phyloP scores from a whole-genome alignment of 1,140 invertebrate genomes.

The Drosophila orena region DNA sequence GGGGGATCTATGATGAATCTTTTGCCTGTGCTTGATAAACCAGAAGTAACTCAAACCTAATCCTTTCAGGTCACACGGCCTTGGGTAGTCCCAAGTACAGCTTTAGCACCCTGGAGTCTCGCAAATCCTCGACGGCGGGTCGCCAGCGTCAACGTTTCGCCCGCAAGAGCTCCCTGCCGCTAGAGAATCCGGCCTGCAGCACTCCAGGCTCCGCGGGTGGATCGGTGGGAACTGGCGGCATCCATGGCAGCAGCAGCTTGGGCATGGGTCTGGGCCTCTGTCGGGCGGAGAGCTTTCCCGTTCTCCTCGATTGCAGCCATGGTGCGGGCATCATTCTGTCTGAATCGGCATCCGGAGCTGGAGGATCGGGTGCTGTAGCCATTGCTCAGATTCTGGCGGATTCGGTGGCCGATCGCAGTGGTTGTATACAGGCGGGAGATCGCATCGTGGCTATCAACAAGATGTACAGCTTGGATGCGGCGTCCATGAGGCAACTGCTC shows the following conservation, averaged over 20 bases:
- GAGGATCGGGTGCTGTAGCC: conserved; percentile 56
- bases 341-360: neutral
- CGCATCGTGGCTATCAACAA: conserved; percentile 93
- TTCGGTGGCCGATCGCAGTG: conserved; percentile 86
- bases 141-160: conserved; percentile 75
- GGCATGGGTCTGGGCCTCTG: conserved; percentile 75
- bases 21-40: neutral
- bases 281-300: conserved; percentile 81
- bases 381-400: conserved; percentile 79
- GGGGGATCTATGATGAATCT: neutral
- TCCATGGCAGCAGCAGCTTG: conserved; percentile 54
- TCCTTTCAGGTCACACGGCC: conserved; percentile 66
- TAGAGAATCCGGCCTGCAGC: conserved; percentile 47
- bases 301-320: conserved; percentile 82
- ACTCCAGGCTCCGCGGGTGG: neutral
- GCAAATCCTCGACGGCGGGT: conserved; percentile 67
- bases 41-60: neutral
- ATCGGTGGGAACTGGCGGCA: neutral
- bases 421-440: conserved; percentile 93
- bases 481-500: conserved; percentile 85
- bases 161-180: conserved; percentile 81
- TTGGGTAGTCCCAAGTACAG: conserved; percentile 84
- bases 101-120: conserved; percentile 83
- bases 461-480: conserved; percentile 87
- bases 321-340: conserved; percentile 76